These are phyloP conservation scores for Lepidotrigona ventralis DNA, from an alignment of 1,140 invertebrate genomes.

Conservation along the genomic window DNA sequence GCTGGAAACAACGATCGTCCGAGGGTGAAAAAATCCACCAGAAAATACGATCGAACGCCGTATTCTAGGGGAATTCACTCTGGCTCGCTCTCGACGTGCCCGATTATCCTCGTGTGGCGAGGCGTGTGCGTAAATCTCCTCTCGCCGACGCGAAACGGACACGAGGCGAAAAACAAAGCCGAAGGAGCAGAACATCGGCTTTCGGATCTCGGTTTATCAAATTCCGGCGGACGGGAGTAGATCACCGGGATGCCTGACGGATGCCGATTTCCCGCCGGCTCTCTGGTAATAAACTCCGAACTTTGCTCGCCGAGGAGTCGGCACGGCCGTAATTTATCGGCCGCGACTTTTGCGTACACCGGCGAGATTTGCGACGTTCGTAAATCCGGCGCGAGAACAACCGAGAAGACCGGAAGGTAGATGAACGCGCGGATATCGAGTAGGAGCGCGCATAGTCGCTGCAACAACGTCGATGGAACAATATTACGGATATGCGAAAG, in stretches of 20 bases:
- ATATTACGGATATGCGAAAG: constrained; percentile 24
- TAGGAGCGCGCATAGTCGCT: background rate
- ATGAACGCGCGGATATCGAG: background rate
- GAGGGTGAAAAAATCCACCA: too few species aligned
- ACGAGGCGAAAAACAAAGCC: too few species aligned
- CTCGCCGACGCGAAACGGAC: background rate
- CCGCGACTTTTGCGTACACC: background rate
- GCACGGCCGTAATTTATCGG: constrained; percentile 8
- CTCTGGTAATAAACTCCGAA: constrained; percentile 19
- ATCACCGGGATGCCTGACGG: background rate
- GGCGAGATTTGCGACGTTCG: constrained; percentile 26
- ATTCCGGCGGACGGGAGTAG: background rate
- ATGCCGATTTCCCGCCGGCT: constrained; percentile 6
- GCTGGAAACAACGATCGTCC: too few species aligned
- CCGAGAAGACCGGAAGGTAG: background rate
- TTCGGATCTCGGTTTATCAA: constrained; percentile 5
- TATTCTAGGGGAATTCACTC: too few species aligned
- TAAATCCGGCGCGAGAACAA: constrained; percentile 23
- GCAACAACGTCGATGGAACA: constrained; percentile 10
- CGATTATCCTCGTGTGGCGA: background rate
- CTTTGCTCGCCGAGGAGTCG: background rate
- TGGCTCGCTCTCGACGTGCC: too few species aligned
- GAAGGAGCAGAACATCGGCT: background rate
- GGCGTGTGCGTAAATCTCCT: background rate
- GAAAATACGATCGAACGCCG: too few species aligned